These are phyloP conservation scores for Megastigmus dorsalis DNA, from an alignment of 2,888 invertebrate species.

Conservation along the genomic window DNA sequence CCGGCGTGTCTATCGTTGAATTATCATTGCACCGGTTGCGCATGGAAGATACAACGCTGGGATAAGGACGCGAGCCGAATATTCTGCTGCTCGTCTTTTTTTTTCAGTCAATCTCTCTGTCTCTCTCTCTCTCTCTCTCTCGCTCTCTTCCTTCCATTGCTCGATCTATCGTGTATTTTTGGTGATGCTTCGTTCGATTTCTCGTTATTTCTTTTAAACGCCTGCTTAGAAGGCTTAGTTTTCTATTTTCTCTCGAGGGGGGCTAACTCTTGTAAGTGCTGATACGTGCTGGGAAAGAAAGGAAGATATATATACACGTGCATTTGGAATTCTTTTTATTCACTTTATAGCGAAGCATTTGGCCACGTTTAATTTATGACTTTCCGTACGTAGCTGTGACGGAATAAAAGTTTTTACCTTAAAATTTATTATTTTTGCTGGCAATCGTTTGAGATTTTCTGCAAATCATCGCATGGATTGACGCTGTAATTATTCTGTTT, in stretches of 20 bases:
- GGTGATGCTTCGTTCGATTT: conserved; percentile 17
- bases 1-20: conserved; percentile 23
- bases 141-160: too few relatives aligned
- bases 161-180: conserved; percentile 23
- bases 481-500: too few relatives aligned
- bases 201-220: conserved; percentile 11
- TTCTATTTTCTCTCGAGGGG: neutral
- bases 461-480: too few relatives aligned
- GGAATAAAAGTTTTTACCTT: too few relatives aligned
- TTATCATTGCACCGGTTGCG: conserved; percentile 46
- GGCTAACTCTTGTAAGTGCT: neutral
- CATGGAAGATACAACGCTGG: conserved; percentile 58
- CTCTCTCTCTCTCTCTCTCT: too few relatives aligned
- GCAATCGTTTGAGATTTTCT: too few relatives aligned
- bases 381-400: too few relatives aligned
- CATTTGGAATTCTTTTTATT: too few relatives aligned
- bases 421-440: too few relatives aligned
- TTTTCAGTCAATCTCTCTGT: conserved; percentile 25
- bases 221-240: neutral
- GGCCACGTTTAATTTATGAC: too few relatives aligned
- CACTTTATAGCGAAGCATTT: too few relatives aligned
- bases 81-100: conserved; percentile 17
- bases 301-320: neutral
- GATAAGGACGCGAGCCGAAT: conserved; percentile 56
- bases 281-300: conserved; percentile 43